phyloP scores from a whole-genome alignment of 2,888 invertebrate genomes.

The Scaptomyza cyrtandrae region DNA sequence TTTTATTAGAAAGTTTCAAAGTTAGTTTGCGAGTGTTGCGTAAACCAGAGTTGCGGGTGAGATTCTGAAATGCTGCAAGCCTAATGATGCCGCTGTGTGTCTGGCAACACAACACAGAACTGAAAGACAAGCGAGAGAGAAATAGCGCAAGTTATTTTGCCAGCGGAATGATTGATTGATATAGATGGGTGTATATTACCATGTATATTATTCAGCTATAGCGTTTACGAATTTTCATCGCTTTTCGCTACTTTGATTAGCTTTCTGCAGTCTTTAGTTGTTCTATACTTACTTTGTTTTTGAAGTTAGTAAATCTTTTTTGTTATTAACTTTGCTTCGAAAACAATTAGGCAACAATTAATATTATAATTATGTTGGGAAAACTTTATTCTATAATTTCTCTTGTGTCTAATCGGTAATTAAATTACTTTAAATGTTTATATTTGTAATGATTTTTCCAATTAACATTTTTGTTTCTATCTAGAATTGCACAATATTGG shows the following conservation, averaged over 20 bases:
- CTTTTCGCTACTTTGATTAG: constrained; percentile 21
- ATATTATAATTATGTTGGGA: neutral
- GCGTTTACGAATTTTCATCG: constrained; percentile 12
- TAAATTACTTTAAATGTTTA: neutral
- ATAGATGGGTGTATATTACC: constrained; percentile 54
- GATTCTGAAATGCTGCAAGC: constrained; percentile 67
- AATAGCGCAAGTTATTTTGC: constrained; percentile 74
- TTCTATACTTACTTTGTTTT: neutral
- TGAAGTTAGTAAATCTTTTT: neutral
- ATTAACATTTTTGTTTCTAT: neutral
- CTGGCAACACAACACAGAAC: neutral
- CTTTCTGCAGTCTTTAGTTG: neutral
- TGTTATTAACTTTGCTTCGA: neutral
- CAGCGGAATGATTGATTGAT: constrained; percentile 72
- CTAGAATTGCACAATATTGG: neutral
- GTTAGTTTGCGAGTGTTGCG: constrained; percentile 67
- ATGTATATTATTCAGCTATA: constrained; percentile 28
- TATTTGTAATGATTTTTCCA: too few species aligned
- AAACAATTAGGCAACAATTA: constrained; percentile 10
- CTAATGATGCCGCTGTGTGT: constrained; percentile 60
- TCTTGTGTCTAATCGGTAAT: neutral
- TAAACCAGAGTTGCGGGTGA: constrained; percentile 61
- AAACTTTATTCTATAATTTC: neutral
- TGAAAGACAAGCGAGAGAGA: constrained; percentile 41
- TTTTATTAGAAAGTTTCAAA: constrained; percentile 75